Evolutionary conservation across 2,113 vertebrate genomes (phyloP), one percentile per base, ranked within the genome.

Genomic region (Oryzias melastigma): DNA sequence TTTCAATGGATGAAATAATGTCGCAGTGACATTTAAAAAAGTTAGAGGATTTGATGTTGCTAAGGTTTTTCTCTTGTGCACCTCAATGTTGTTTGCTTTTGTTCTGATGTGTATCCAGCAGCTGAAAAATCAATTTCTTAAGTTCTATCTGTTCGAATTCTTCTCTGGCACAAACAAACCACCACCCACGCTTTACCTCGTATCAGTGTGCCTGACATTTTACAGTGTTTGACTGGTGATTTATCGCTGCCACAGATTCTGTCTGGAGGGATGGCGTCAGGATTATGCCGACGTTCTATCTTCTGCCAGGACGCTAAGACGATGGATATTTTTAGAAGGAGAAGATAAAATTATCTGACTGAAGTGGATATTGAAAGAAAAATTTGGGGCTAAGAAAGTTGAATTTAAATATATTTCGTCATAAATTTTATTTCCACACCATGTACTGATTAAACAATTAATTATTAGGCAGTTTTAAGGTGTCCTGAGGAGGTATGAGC

Each of bases 171-270:
- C 69, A 80, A 77, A 73, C 65, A 80, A 75, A 65, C 63, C 55
- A 78, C 75, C 75, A 78, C 81, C 76, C 67, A 81, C 65, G 46
- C 60, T 46, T 61, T 62, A 58, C 71, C 49, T 80, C 51, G 57
- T 65, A 70, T 74, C 51, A 58, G 65, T 52, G 16, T 78, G 71
- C 27, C 67, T 89, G 83, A 85, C 85, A 81, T 86, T 85, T 81
- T 68, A 57, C 65, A 80, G 80, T 35, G 69, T 84, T 80, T 82
- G 78, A 82, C 69, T 73, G 74, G 77, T 48, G 19, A 62, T 63
- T 77, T 64, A 74, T 81, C 75, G 29, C 62, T 46, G 42, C 76
- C 56, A 13, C 58, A 66, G 71, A 80, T 67, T 82, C 56, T 53
- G 70, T 80, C 65, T 84, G 57, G 55, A 62, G 60, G 46, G 64